Evolutionary conservation across 64 coral and sea anemone species (phyloP), one percentile per base, ranked within the genome.

Genomic region (Acropora yongei): DNA sequence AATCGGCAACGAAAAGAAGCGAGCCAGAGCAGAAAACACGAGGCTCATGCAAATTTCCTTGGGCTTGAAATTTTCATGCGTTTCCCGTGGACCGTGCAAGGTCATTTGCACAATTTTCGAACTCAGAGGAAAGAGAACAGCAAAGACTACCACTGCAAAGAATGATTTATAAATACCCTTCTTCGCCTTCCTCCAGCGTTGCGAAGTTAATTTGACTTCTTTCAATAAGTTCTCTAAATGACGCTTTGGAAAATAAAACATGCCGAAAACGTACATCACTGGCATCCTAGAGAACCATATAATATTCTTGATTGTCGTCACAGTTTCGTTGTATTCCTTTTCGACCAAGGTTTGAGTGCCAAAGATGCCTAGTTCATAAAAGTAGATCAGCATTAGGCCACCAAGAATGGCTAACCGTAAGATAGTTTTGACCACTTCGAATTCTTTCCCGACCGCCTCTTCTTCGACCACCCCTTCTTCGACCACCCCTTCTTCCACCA

Each of bases 211-310:
- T 14, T 76, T 93, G 20, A 93, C 39, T 39, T 90, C 45, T 0
- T 76, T 75, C 6, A 96, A 82, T 66, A 96, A 42, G 50, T 40
- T 88, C 68, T 96, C 95, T 0, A 96, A 50, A 44, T 96, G 95
- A 17, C 95, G 50, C 7, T 83, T 93, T 14, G 76, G 63, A 71
- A 93, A 86, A 55, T 93, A 96, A 10, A 66, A 55, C 49, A 93
- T 76, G 0, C 95, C 95, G 74, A 93, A 41, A 72, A 90, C 6
- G 67, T 89, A 89, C 74, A 96, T 84, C 40, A 82, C 53, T 8
- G 83, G 82, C 42, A 81, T 90, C 10, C 87, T 46, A 1, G 87
- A 11, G 2, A 86, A 79, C 78, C 87, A 90, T 41, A 96, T 65
- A 41, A 83, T 41, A 49, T 90, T 91, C 10, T 96, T 96, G 63